Evolutionary conservation across 2,797 vertebrate species (phyloP).

Genomic region (Lepus oiostolus): DNA sequence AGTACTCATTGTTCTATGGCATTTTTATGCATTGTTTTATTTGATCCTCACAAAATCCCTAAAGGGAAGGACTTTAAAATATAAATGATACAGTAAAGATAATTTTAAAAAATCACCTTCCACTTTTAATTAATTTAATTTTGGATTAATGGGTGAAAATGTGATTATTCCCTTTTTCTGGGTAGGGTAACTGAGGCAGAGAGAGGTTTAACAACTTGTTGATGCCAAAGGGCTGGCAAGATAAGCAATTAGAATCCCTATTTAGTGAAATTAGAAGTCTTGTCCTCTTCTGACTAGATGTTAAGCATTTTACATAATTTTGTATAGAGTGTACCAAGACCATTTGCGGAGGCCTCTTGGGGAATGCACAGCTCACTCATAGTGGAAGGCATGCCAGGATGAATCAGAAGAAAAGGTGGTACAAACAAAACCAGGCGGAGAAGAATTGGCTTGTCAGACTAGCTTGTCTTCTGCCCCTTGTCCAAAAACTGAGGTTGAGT

Average conservation of each 20-base stretch:
- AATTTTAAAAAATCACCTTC: not conserved
- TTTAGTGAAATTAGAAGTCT: not conserved
- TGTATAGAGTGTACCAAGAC: not conserved
- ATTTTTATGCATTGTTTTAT: not conserved
- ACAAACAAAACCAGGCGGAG: not conserved
- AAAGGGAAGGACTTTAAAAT: not conserved
- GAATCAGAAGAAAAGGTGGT: not conserved
- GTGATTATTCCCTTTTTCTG: not conserved
- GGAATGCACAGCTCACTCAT: not conserved
- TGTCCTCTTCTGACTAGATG: not conserved
- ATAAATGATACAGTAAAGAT: not conserved
- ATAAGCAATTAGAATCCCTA: not conserved
- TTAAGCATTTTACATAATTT: slow-evolving; percentile 9
- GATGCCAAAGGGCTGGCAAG: not conserved
- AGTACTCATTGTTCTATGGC: not conserved
- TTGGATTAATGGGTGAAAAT: not conserved
- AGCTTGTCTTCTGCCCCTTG: not conserved
- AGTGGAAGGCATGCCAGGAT: not conserved
- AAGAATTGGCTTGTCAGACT: not conserved
- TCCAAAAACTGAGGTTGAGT: not conserved
- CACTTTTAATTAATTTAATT: slow-evolving; percentile 18
- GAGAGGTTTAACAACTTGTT: not conserved
- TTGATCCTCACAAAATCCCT: not conserved
- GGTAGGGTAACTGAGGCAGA: not conserved
- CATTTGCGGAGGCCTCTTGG: not conserved